Percentiles rank a stretch among this genome's conserved stretches.
Evolutionary conservation across 2,113 vertebrate species (phyloP).

Genomic region (Vireo altiloquus): DNA sequence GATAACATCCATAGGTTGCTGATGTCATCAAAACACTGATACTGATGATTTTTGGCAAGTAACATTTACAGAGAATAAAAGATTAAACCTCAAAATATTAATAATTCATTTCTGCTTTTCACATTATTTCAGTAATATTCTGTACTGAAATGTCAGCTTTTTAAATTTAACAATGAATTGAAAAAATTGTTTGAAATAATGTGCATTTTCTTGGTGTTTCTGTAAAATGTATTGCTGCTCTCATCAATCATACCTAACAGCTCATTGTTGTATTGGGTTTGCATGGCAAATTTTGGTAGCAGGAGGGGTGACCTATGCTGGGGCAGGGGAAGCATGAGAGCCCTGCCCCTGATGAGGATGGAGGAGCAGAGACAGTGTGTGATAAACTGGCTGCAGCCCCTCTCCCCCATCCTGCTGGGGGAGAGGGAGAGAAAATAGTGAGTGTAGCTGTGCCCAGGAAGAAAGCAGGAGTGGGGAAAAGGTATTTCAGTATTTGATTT

Average conservation of each 20-base stretch:
- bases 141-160: not conserved
- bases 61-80: not conserved
- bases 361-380: not conserved
- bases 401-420: not conserved
- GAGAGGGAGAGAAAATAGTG: not conserved
- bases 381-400: not conserved
- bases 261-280: not conserved
- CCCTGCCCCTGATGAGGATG: too few species aligned
- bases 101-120: not conserved
- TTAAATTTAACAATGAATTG: not conserved
- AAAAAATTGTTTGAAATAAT: not conserved
- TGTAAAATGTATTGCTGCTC: not conserved
- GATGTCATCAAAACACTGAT: not conserved
- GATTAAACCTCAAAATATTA: not conserved
- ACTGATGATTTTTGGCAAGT: not conserved
- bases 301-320: not conserved
- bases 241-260: not conserved
- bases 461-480: not conserved
- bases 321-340: not conserved
- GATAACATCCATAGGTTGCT: not conserved
- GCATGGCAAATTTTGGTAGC: not conserved
- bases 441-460: not conserved
- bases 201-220: not conserved
- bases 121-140: not conserved
- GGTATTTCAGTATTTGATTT: not conserved